Percentiles rank a stretch among this genome's conserved stretches.
Evolutionary conservation across 2,797 vertebrate genomes (phyloP).

Genomic region (Spondyliosoma cantharus): DNA sequence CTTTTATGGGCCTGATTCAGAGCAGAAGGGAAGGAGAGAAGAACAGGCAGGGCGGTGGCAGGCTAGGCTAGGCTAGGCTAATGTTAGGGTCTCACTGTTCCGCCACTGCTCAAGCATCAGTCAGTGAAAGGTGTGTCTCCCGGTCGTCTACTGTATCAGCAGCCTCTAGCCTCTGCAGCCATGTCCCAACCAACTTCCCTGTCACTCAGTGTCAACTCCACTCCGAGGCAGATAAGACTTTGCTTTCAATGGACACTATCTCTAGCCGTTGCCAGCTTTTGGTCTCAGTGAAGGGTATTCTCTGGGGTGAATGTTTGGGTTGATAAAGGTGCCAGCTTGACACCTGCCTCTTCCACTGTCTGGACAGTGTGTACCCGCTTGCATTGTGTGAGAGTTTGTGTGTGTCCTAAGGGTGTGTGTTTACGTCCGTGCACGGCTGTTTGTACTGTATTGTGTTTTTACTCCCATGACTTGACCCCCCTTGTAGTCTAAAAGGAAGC

Average conservation of each 20-base stretch:
- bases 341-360: constrained; percentile 75
- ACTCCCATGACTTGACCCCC: constrained; percentile 78
- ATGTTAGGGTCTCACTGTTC: constrained; percentile 41
- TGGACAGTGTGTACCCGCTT: constrained; percentile 61
- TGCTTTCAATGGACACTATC: constrained; percentile 67
- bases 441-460: constrained; percentile 76
- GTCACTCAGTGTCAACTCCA: constrained; percentile 76
- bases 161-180: constrained; percentile 54
- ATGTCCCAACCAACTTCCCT: constrained; percentile 69
- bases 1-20: constrained; percentile 50
- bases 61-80: constrained; percentile 25
- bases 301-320: constrained; percentile 79
- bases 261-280: constrained; percentile 61
- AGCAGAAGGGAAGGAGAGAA: constrained; percentile 25
- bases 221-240: constrained; percentile 64
- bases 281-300: constrained; percentile 82
- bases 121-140: constrained; percentile 28
- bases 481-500: constrained; percentile 79
- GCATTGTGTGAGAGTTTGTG: constrained; percentile 59
- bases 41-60: constrained; percentile 20
- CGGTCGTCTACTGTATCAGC: constrained; percentile 59
- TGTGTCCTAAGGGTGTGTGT: constrained; percentile 59
- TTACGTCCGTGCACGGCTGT: constrained; percentile 57
- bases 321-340: constrained; percentile 76
- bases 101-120: constrained; percentile 18